Evolutionary conservation across 1,140 invertebrate species (phyloP), one percentile per base, ranked within the genome.

Genomic region (Neodiprion lecontei): DNA sequence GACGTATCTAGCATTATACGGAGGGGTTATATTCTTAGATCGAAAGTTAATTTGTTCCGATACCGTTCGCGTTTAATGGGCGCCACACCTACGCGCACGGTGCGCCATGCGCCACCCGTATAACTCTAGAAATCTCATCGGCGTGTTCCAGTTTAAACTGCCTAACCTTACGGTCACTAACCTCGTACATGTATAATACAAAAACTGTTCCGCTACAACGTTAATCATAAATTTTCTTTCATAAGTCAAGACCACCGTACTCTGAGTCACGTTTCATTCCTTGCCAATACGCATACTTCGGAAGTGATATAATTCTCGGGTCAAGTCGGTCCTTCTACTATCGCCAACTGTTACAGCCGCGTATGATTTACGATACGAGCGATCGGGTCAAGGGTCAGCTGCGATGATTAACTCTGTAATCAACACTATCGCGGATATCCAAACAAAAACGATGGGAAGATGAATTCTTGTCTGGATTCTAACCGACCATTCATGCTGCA

Each of bases 131-230:
- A 61, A 61, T 9, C 53, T 61, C 9, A 40, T 40, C 28, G 28
- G 28, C 28, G 53, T 17, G 53, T 61, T 61, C 53, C n/a, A 61
- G 53, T 61, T 61, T 61, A 61, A 61, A 61, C 11, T 17, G 53
- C n/a, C 53, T 61, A 61, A 61, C 53, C 53, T 61, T 61, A 12
- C 53, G 53, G 53, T 61, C 53, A 61, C 11, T 61, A 61, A 61
- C 53, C 53, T 61, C 53, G 28, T 40, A 1, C 5, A 40, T 40
- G 28, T 40, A 40, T 40, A 40, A 40, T 40, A 40, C 53, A 5
- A 17, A 61, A 61, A 61, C 53, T 17, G 53, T 12, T 61, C 11
- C 28, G 28, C 28, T 9, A 7, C 0, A 61, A 9, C 53, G 53
- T 14, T 61, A 61, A 17, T 61, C 53, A 61, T 40, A 40, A 40